A percentile compares a stretch with the other conserved stretches of the same genome.
Evolutionary conservation across 53 echinoderm and acorn worm species (phyloP).

Genomic region (Henricia sp.): DNA sequence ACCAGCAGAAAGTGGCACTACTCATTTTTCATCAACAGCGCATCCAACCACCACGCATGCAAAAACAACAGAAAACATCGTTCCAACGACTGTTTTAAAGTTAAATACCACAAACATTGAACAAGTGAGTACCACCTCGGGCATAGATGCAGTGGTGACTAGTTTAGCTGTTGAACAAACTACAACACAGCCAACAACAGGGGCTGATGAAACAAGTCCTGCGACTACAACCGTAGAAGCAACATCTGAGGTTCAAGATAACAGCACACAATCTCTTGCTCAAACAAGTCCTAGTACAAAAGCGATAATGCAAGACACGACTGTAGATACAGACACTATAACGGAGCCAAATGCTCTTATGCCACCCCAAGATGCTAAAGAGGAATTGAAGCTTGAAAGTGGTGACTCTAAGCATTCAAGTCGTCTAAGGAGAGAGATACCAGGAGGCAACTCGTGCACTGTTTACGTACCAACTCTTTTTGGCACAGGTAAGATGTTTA

Average conservation of each 20-base stretch:
- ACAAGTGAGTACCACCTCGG: neutral
- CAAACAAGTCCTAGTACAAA: too few species aligned
- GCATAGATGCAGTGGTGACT: neutral
- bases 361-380: neutral
- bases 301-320: neutral
- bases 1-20: too few species aligned
- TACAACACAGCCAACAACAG: neutral
- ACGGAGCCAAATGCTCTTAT: too few species aligned
- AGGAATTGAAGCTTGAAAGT: neutral
- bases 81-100: neutral
- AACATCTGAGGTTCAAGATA: too few species aligned
- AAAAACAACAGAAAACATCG: neutral
- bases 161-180: neutral
- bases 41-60: neutral
- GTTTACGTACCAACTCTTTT: slow-evolving; percentile 12
- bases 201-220: neutral
- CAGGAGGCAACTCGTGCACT: slow-evolving; percentile 16
- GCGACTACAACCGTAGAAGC: neutral
- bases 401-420: too few species aligned
- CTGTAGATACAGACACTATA: neutral
- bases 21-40: too few species aligned
- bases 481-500: slow-evolving; percentile 27
- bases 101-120: neutral
- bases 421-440: slow-evolving; percentile 38
- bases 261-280: too few species aligned